Evolutionary conservation across 2,888 invertebrate genomes (phyloP).

Genomic region (Latrodectus hesperus): DNA sequence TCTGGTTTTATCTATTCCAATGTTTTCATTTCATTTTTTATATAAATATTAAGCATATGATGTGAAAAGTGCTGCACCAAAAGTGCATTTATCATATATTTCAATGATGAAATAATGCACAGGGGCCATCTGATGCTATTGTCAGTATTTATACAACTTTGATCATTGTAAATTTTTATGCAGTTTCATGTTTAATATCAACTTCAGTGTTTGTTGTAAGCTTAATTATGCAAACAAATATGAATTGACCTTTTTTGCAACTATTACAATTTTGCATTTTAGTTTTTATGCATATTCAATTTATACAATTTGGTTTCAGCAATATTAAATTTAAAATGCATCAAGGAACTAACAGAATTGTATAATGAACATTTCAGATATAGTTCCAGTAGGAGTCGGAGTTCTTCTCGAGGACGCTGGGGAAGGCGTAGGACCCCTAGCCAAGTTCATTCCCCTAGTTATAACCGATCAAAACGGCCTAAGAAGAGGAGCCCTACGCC

Average conservation of each 20-base stretch:
- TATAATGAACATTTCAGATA: background rate
- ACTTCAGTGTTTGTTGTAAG: background rate
- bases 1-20: too few species aligned
- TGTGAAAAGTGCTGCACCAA: constrained; percentile 47
- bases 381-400: background rate
- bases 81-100: constrained; percentile 11
- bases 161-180: too few species aligned
- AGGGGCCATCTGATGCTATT: constrained; percentile 67
- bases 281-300: background rate
- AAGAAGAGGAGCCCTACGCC: background rate
- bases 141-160: too few species aligned
- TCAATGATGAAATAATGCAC: constrained; percentile 52
- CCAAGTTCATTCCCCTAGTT: background rate
- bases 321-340: too few species aligned
- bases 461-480: background rate
- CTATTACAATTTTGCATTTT: background rate
- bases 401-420: background rate
- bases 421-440: background rate
- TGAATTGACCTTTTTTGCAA: background rate
- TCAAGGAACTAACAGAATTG: too few species aligned
- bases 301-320: too few species aligned
- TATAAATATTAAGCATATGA: constrained; percentile 33
- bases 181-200: too few species aligned
- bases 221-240: background rate
- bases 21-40: background rate